A percentile compares a stretch with the other conserved stretches of the same genome.
These are phyloP conservation scores for Pelecanoides urinatrix DNA, from an alignment of 2,113 vertebrate species.

Conservation along the genomic window DNA sequence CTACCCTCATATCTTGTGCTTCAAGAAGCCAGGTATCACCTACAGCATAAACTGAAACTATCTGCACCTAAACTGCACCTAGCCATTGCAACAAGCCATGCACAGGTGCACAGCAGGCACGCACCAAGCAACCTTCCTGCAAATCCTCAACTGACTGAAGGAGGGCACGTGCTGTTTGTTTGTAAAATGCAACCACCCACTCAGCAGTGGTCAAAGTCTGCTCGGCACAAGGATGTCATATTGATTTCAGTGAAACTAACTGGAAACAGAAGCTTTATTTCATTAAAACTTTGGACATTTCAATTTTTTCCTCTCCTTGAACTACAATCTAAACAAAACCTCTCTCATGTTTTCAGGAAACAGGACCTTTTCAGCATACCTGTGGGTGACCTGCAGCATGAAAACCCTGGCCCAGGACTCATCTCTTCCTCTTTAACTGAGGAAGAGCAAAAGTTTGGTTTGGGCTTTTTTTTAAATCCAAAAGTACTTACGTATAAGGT, in stretches of 20 bases:
- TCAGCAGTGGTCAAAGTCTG: background rate
- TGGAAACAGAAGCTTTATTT: background rate
- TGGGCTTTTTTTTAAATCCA: background rate
- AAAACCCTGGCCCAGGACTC: background rate
- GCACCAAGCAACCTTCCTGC: background rate
- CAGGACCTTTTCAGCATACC: background rate
- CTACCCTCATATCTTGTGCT: fast-evolving
- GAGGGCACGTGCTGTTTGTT: fast-evolving
- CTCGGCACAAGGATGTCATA: background rate
- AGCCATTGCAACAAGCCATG: background rate
- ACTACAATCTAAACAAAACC: background rate
- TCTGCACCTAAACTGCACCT: too few species aligned
- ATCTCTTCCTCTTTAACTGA: background rate
- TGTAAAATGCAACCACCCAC: background rate
- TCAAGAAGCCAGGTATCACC: background rate
- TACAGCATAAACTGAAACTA: background rate
- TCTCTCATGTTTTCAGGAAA: background rate
- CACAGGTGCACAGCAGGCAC: too few species aligned
- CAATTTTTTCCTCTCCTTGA: background rate
- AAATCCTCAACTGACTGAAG: background rate
- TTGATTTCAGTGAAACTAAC: background rate
- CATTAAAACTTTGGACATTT: background rate
- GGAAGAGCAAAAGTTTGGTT: background rate
- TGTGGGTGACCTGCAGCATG: background rate
- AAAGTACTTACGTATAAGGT: background rate